phyloP scores from a whole-genome alignment of 2,888 invertebrate genomes.

The Stenolophus ochropezus region DNA sequence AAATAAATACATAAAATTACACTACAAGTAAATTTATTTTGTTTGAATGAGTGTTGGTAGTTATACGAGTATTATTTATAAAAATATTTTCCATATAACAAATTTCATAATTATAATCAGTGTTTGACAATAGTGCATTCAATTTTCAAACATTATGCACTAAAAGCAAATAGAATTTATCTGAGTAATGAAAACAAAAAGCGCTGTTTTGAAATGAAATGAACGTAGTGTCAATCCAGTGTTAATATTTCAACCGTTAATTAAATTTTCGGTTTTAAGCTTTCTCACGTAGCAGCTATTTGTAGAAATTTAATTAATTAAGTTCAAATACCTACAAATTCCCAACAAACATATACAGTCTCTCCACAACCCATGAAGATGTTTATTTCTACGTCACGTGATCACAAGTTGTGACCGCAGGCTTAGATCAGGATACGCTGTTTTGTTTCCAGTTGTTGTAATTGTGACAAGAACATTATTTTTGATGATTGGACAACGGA shows the following conservation, averaged over 20 bases:
- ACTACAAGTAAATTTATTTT: not conserved
- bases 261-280: constrained; percentile 21
- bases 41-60: too few species aligned
- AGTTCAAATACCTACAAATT: constrained; percentile 14
- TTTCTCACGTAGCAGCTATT: constrained; percentile 5
- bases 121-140: not conserved
- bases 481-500: too few species aligned
- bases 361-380: not conserved
- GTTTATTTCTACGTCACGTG: constrained; percentile 6
- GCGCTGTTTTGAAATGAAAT: constrained; percentile 2
- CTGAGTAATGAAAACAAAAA: not conserved
- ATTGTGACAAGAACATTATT: too few species aligned
- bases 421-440: not conserved
- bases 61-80: not conserved
- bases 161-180: not conserved
- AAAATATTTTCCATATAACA: not conserved
- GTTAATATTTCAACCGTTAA: constrained; percentile 29
- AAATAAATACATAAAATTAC: too few species aligned
- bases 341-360: not conserved
- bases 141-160: not conserved
- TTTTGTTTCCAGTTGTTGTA: too few species aligned
- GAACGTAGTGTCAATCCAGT: constrained; percentile 7
- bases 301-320: constrained; percentile 26
- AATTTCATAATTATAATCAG: not conserved
- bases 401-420: constrained; percentile 10